phyloP scores from a whole-genome alignment of 2,888 invertebrate genomes.

The Molorchus minor region DNA sequence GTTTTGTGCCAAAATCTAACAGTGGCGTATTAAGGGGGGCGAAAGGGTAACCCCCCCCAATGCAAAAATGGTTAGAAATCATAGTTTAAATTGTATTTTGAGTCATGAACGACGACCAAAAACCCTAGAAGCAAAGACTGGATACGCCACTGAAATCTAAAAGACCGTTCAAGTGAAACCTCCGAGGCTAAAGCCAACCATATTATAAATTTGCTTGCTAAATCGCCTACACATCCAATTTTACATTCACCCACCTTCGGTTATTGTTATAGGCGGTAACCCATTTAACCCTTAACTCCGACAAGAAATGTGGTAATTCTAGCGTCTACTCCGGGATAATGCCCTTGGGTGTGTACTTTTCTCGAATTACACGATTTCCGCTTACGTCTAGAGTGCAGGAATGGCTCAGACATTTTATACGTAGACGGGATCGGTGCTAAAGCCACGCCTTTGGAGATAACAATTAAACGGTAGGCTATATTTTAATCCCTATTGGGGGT shows the following conservation, averaged over 20 bases:
- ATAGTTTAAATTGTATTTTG: too few relatives aligned
- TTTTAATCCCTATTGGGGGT: background rate
- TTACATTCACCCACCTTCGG: slow-evolving; percentile 17
- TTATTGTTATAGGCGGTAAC: slow-evolving; percentile 23
- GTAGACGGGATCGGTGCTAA: slow-evolving; percentile 17
- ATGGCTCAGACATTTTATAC: slow-evolving; percentile 16
- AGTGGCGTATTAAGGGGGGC: too few relatives aligned
- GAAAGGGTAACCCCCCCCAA: too few relatives aligned
- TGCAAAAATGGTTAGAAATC: too few relatives aligned
- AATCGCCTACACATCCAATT: slow-evolving; percentile 17
- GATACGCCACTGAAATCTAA: too few relatives aligned
- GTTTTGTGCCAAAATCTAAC: too few relatives aligned
- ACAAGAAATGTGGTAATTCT: slow-evolving; percentile 29
- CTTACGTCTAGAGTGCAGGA: slow-evolving; percentile 20
- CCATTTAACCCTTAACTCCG: slow-evolving; percentile 22
- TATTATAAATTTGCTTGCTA: slow-evolving; percentile 12
- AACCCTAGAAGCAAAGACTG: too few relatives aligned
- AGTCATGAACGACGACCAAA: too few relatives aligned
- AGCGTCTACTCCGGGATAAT: slow-evolving; percentile 14
- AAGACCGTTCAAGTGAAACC: too few relatives aligned
- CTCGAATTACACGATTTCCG: slow-evolving; percentile 22
- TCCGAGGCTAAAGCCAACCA: slow-evolving; percentile 10
- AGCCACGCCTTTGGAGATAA: slow-evolving; percentile 5
- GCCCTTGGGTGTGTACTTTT: slow-evolving; percentile 25
- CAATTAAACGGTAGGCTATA: slow-evolving; percentile 6